Conservation (phyloP, 2,797 vertebrate genomes). For the Amblyraja radiata region DNA sequence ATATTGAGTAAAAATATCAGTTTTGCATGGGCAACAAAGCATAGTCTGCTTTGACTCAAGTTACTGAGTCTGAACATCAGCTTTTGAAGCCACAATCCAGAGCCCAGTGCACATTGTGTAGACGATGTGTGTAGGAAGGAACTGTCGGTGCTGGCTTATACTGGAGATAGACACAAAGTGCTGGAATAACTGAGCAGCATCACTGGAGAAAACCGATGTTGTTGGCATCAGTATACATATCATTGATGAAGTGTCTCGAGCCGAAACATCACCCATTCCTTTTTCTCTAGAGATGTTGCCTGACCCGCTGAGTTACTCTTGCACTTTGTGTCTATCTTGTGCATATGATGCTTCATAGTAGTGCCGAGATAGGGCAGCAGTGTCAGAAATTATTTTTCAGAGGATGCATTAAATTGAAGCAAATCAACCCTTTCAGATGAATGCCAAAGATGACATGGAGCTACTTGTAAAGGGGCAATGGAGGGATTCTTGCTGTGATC, state of each 20-base stretch:
- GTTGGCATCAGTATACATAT: too few species aligned
- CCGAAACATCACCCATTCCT: too few species aligned
- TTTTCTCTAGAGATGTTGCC: too few species aligned
- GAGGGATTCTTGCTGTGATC: neutral
- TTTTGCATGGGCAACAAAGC: neutral
- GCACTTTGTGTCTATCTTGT: too few species aligned
- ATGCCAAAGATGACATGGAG: neutral
- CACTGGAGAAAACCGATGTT: too few species aligned
- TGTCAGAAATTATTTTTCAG: neutral
- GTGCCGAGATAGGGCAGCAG: neutral
- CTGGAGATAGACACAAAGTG: too few species aligned
- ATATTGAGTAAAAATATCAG: neutral
- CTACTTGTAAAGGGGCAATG: neutral
- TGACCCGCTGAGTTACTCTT: too few species aligned
- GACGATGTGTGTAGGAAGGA: too few species aligned
- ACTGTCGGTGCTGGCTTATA: too few species aligned
- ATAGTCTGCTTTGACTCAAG: neutral
- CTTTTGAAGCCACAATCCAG: neutral
- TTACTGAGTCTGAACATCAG: neutral
- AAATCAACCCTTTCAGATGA: neutral
- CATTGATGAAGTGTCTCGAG: too few species aligned
- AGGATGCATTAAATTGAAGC: neutral
- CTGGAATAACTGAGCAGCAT: too few species aligned
- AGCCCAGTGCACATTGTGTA: neutral
- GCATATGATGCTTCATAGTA: neutral